Percentiles rank a stretch among this genome's conserved stretches.
These are phyloP conservation scores for Stomatorhinus ivindoensis DNA, from an alignment of 2,113 vertebrate genomes.

Conservation along the genomic window DNA sequence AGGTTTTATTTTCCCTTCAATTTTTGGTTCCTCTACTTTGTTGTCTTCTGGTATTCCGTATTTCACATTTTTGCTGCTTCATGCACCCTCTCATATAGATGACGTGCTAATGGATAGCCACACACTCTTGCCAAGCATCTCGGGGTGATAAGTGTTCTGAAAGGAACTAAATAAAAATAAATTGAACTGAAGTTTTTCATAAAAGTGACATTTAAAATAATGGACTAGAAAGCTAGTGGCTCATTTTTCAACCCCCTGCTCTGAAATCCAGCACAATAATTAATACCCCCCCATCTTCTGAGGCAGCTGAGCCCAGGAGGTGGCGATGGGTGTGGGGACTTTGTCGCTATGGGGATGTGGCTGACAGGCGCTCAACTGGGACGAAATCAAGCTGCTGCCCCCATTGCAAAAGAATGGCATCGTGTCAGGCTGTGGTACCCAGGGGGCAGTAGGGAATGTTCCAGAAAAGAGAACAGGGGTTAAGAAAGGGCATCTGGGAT, in stretches of 20 bases:
- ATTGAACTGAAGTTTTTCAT: not conserved
- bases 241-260: not conserved
- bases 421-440: not conserved
- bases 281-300: not conserved
- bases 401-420: not conserved
- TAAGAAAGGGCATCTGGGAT: not conserved
- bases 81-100: not conserved
- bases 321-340: not conserved
- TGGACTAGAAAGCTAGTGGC: not conserved
- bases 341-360: not conserved
- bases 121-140: no score
- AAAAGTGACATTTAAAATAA: no score
- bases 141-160: not conserved
- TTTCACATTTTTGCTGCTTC: not conserved
- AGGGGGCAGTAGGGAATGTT: not conserved
- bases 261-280: not conserved
- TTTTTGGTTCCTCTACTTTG: no score
- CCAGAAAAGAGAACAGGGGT: not conserved
- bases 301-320: not conserved
- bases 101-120: no score
- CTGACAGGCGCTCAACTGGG: not conserved
- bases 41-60: no score
- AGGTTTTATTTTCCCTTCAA: no score
- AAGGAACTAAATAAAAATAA: not conserved
- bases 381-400: not conserved